A percentile compares a stretch with the other conserved stretches of the same genome.
These are phyloP conservation scores for Drosophila ustulata DNA, from an alignment of 2,888 invertebrate genomes.

Conservation along the genomic window DNA sequence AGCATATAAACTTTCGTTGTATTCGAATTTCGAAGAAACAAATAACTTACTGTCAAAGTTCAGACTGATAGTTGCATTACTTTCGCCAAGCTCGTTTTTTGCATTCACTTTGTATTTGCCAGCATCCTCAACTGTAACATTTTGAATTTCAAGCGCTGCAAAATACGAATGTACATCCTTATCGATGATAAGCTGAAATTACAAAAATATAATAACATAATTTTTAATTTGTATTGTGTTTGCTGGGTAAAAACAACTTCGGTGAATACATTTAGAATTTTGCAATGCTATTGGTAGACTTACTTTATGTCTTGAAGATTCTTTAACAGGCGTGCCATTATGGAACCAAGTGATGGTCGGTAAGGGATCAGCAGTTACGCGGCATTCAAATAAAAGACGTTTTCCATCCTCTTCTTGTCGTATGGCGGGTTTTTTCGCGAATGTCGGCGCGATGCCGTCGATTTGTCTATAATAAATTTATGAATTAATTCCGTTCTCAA, in stretches of 20 bases:
- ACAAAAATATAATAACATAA: background rate
- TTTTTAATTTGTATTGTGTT: no score
- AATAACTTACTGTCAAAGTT: constrained; percentile 98
- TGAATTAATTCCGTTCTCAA: background rate
- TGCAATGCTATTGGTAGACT: constrained; percentile 2
- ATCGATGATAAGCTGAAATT: constrained; percentile 91
- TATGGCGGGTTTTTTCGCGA: constrained; percentile 98
- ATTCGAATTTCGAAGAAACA: no score
- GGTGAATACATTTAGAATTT: background rate
- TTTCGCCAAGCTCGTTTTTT: constrained; percentile 98
- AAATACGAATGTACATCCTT: constrained; percentile 97
- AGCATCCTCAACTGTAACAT: constrained; percentile 98
- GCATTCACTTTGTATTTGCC: constrained; percentile 98
- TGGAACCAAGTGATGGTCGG: constrained; percentile 96
- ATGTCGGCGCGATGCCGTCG: constrained; percentile 98
- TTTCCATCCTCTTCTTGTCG: constrained; percentile 98
- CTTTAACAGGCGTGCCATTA: constrained; percentile 92
- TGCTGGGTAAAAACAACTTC: no score
- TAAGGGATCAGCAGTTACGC: constrained; percentile 96
- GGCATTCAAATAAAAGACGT: constrained; percentile 96
- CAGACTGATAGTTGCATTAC: constrained; percentile 97
- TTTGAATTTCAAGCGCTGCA: constrained; percentile 96
- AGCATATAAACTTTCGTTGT: background rate
- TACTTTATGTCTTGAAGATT: constrained; percentile 95
- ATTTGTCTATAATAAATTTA: constrained; percentile 91